Conservation (phyloP, 2,797 vertebrate genomes). For the Ispidina picta region DNA sequence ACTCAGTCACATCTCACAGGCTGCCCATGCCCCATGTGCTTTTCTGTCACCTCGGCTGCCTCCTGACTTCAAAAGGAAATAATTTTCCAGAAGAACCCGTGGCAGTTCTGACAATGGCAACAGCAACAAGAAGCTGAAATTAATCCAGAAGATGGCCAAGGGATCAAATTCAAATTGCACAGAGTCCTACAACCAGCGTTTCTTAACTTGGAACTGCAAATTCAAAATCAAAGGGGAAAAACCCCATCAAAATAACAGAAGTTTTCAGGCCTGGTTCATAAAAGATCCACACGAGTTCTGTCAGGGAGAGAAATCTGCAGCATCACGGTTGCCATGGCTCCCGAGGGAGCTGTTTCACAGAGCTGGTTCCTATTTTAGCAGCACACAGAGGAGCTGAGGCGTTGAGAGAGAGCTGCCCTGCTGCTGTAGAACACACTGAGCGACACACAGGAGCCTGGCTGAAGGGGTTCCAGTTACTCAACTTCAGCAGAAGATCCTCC, state of each 20-base stretch:
- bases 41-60: background rate
- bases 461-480: background rate
- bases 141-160: background rate
- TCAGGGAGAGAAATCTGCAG: background rate
- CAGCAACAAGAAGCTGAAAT: background rate
- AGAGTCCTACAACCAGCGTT: background rate
- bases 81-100: background rate
- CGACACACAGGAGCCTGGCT: background rate
- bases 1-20: background rate
- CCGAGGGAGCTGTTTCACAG: background rate
- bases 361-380: background rate
- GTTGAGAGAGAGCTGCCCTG: background rate
- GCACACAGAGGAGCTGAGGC: background rate
- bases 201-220: background rate
- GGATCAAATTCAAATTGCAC: background rate
- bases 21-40: background rate
- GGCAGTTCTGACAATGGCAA: background rate
- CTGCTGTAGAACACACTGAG: background rate
- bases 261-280: background rate
- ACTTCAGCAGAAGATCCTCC: background rate
- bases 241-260: background rate
- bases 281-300: background rate
- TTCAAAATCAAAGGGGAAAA: background rate
- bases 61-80: background rate
- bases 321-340: conserved; percentile 43